phyloP scores from a whole-genome alignment of 1,140 invertebrate genomes.

The Piezodorus guildinii region DNA sequence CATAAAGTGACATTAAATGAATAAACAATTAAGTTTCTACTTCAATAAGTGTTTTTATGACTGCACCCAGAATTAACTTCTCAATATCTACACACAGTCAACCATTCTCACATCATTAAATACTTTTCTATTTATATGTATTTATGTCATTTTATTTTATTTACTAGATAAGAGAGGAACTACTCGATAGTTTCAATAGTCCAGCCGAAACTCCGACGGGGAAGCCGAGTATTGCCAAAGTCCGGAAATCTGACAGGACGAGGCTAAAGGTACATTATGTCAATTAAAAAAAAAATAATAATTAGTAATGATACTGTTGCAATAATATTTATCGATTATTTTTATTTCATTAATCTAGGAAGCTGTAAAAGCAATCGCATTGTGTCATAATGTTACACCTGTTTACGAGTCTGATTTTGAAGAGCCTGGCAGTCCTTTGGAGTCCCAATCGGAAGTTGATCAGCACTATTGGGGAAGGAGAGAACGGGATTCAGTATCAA shows the following conservation, averaged over 20 bases:
- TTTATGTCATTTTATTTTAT: neutral
- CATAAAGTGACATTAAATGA: no score
- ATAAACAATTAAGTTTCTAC: no score
- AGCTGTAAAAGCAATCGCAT: conserved; percentile 83
- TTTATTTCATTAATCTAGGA: conserved; percentile 56
- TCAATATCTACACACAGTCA: no score
- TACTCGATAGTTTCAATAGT: conserved; percentile 15
- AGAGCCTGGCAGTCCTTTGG: conserved; percentile 32
- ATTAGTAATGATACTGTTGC: no score
- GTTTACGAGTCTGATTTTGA: conserved; percentile 31
- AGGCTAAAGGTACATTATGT: neutral
- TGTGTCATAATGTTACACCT: conserved; percentile 99
- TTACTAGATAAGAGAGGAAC: conserved; percentile 20
- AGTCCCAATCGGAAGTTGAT: conserved; percentile 56
- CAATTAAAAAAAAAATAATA: no score
- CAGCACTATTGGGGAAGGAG: conserved; percentile 39
- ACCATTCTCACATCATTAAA: no score
- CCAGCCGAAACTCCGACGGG: neutral
- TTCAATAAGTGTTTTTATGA: no score
- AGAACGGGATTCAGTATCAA: conserved; percentile 36
- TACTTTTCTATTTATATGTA: no score
- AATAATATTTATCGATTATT: neutral
- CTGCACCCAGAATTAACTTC: no score
- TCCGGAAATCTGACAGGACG: neutral
- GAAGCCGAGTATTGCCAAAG: neutral